A percentile compares a stretch with the other conserved stretches of the same genome.
Conservation (phyloP, 2,113 vertebrate genomes). For the Boleophthalmus pectinirostris region DNA sequence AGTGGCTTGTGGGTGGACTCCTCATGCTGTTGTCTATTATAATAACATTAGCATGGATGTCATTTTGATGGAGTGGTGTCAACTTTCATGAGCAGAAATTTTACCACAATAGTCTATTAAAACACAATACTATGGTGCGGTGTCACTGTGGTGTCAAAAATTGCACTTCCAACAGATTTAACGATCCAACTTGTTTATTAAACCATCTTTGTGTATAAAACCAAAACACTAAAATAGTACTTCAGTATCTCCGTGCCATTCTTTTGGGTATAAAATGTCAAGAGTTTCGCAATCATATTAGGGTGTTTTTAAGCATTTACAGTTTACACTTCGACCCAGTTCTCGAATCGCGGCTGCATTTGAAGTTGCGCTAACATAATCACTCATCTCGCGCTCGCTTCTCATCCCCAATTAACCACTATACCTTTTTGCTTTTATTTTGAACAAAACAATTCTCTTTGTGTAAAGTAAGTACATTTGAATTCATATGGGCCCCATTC, state of each 20-base stretch:
- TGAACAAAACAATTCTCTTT: slow-evolving; percentile 46
- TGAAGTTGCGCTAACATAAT: slow-evolving; percentile 44
- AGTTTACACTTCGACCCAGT: slow-evolving; percentile 27
- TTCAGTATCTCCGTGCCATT: background rate
- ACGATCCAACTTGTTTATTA: background rate
- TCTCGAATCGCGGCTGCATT: slow-evolving; percentile 52
- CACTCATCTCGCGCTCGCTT: slow-evolving; percentile 57
- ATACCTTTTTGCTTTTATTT: slow-evolving; percentile 21
- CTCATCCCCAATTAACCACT: slow-evolving; percentile 74
- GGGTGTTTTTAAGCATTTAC: background rate
- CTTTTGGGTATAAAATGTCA: background rate
- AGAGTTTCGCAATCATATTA: background rate
- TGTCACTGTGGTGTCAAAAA: too few species aligned
- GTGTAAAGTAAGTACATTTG: slow-evolving; percentile 17
- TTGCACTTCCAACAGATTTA: background rate
- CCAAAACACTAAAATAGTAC: background rate
- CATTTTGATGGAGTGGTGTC: background rate
- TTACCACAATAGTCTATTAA: background rate
- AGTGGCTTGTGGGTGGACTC: too few species aligned
- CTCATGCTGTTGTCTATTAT: too few species aligned
- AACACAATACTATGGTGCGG: too few species aligned
- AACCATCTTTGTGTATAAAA: background rate
- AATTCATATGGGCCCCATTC: slow-evolving; percentile 72
- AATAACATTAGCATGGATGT: background rate
- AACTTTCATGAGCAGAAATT: background rate